Conservation (phyloP, 2,888 invertebrate species). For the Calameuta idolon region DNA sequence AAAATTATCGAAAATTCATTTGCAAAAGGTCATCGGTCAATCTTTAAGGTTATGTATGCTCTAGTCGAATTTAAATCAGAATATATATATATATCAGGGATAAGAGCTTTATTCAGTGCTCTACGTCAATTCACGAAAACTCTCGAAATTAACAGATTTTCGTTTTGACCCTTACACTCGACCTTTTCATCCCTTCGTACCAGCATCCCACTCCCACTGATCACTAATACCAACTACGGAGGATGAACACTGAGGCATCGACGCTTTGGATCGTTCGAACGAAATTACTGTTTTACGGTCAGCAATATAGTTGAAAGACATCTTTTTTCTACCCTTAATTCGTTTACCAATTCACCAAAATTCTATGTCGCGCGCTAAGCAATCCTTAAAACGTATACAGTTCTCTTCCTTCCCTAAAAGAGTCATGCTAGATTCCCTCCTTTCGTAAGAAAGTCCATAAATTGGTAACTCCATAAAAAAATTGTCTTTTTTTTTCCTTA, state of each 20-base stretch:
- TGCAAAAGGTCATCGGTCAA: background rate
- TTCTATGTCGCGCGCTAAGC: too few relatives aligned
- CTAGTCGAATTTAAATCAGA: too few relatives aligned
- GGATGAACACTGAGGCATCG: background rate
- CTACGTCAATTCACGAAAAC: background rate
- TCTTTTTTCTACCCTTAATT: background rate
- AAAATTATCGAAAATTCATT: background rate
- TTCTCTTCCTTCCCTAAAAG: too few relatives aligned
- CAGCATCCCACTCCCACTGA: background rate
- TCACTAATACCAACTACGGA: background rate
- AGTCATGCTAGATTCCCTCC: too few relatives aligned
- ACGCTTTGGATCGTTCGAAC: background rate
- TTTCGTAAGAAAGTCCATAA: too few relatives aligned
- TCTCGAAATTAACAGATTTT: background rate
- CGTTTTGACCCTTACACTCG: background rate
- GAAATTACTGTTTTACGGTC: background rate
- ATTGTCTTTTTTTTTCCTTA: too few relatives aligned
- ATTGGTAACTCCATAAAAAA: too few relatives aligned
- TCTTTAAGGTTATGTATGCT: background rate
- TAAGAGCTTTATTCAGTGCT: background rate
- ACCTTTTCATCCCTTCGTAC: background rate
- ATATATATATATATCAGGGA: background rate
- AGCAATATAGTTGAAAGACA: background rate
- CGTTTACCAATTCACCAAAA: background rate
- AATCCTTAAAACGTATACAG: too few relatives aligned